A percentile compares a stretch with the other conserved stretches of the same genome.
Evolutionary conservation across 1,140 invertebrate species (phyloP).

Genomic region (Palaemon carinicauda): DNA sequence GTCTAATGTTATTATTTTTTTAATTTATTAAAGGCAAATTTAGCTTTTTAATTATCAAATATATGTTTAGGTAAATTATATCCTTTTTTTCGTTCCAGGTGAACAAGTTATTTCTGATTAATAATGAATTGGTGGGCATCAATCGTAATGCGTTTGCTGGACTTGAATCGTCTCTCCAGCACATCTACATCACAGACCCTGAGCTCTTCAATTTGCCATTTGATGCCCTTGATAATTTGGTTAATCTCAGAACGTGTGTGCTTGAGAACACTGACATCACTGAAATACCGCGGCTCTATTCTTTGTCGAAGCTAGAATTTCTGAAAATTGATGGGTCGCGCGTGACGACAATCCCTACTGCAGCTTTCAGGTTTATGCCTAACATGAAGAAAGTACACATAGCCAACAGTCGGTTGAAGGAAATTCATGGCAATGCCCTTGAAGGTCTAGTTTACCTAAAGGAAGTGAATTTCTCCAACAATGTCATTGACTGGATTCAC

Average conservation of each 20-base stretch:
- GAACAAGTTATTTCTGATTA: conserved; percentile 53
- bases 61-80: too few species aligned
- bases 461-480: conserved; percentile 79
- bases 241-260: conserved; percentile 54
- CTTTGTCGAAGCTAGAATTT: conserved; percentile 56
- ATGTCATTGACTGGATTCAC: conserved; percentile 81
- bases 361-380: conserved; percentile 54
- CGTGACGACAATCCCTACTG: conserved; percentile 42
- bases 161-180: conserved; percentile 54
- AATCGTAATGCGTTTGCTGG: conserved; percentile 59
- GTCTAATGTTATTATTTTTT: background rate
- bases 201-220: conserved; percentile 50
- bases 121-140: conserved; percentile 52
- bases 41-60: background rate
- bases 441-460: conserved; percentile 77
- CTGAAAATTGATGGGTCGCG: conserved; percentile 58
- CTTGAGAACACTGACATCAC: conserved; percentile 57
- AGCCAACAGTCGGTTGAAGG: conserved; percentile 28
- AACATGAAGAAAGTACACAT: conserved; percentile 55
- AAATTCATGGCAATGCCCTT: conserved; percentile 64
- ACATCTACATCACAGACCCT: conserved; percentile 56
- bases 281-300: conserved; percentile 57
- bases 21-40: background rate
- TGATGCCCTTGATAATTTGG: conserved; percentile 58
- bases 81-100: conserved; percentile 16